A percentile compares a stretch with the other conserved stretches of the same genome.
Conservation (phyloP, 2,113 vertebrate genomes). For the Pipa parva region DNA sequence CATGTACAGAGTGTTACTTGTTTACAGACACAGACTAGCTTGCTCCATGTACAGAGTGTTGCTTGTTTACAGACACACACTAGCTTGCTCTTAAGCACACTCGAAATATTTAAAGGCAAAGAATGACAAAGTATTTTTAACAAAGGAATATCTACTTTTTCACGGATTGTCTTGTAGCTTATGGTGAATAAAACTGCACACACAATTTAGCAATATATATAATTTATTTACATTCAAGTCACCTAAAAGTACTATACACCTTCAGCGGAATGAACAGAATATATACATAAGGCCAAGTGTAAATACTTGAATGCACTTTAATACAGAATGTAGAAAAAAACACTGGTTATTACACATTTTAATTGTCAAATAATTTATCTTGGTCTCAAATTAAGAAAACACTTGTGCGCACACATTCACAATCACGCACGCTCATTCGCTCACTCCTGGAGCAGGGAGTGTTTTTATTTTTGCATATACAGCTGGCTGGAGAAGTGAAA, state of each 20-base stretch:
- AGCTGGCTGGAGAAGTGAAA: constrained; percentile 38
- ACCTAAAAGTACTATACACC: constrained; percentile 68
- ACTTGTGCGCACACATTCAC: constrained; percentile 33
- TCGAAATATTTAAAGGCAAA: background rate
- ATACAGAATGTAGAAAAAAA: constrained; percentile 76
- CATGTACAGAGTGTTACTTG: background rate
- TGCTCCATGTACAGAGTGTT: background rate
- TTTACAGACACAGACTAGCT: background rate
- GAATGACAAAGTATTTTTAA: background rate
- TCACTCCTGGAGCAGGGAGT: constrained; percentile 36
- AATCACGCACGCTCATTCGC: constrained; percentile 32
- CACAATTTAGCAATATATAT: constrained; percentile 73
- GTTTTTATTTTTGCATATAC: constrained; percentile 38
- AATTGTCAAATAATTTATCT: constrained; percentile 32
- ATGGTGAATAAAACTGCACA: constrained; percentile 35
- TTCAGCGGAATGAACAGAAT: constrained; percentile 60
- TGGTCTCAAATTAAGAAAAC: constrained; percentile 37
- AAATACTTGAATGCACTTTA: constrained; percentile 76
- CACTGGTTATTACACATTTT: constrained; percentile 41
- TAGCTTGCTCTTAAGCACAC: background rate
- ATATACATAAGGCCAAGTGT: constrained; percentile 82
- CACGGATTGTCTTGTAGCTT: background rate
- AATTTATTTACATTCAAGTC: constrained; percentile 81
- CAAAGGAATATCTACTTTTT: background rate
- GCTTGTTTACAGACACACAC: background rate